Evolutionary conservation across 2,113 vertebrate genomes (phyloP), one percentile per base, ranked within the genome.

Genomic region (Galemys pyrenaicus): DNA sequence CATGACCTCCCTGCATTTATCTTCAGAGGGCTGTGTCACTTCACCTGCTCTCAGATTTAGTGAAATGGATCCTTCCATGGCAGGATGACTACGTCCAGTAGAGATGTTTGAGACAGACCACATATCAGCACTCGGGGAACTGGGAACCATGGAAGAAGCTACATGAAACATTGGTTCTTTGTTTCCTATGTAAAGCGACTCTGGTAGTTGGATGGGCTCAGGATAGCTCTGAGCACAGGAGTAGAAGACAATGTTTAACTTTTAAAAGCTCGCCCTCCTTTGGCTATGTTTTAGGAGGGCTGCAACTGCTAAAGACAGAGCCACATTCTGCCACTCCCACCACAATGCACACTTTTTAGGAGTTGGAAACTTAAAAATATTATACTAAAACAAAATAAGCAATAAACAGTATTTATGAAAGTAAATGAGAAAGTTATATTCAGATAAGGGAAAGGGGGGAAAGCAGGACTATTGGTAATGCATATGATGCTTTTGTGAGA

Each of bases 351-450:
- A 9, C 32, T 28, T 49, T 86, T 37, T 3, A 58, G n/a, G 82
- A 10, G 2, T 35, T 91, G 60, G 68, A 77, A 75, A 75, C 49
- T 82, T 41, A 64, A 56, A 41, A 39, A 51, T 67, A 73, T 49
- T 87, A 28, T 30, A 58, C 19, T 46, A 58, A 83, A 37, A 79
- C 10, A 64, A 85, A 94, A 44, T 19, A 39, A 91, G 4, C 24
- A 67, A 84, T 54, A 77, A 94, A 83, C 46, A 94, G 81, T 96
- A 96, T 96, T 97, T 96, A 97, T 95, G 60, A 94, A 81, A 77
- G 41, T 20, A 89, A 3, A 81, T 44, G 41, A 70, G 16, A 95
- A 89, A 94, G 37, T 73, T 65, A 35, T 58, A 74, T 95, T 78
- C 46, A 51, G 92, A 94, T 92, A 86, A 92, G 95, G n/a, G 2